phyloP scores from a whole-genome alignment of 2,888 invertebrate genomes.

The Nysson spinosus region DNA sequence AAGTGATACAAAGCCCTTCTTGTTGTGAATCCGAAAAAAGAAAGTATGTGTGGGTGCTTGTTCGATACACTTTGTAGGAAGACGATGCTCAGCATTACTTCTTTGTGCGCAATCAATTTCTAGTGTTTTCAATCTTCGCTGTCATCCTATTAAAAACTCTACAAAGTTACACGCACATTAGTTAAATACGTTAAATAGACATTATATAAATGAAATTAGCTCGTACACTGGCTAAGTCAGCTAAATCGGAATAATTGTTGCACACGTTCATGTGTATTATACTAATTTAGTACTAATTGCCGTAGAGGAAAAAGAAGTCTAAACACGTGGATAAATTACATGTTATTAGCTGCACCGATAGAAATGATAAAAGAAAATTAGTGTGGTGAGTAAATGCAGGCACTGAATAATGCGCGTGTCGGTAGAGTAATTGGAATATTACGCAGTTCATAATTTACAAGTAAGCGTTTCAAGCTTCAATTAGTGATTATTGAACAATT shows the following conservation, averaged over 20 bases:
- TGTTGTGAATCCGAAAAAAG: slow-evolving; percentile 38
- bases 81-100: slow-evolving; percentile 14
- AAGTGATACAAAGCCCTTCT: slow-evolving; percentile 44
- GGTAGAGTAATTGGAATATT: too few species aligned
- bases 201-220: too few species aligned
- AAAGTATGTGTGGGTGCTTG: slow-evolving; percentile 33
- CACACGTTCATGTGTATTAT: slow-evolving; percentile 8
- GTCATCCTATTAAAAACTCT: too few species aligned
- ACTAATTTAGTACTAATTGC: slow-evolving; percentile 31
- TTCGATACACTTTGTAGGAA: slow-evolving; percentile 60
- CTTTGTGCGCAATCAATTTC: slow-evolving; percentile 21
- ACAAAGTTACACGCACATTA: too few species aligned
- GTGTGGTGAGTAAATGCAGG: slow-evolving; percentile 21
- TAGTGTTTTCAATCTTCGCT: neutral
- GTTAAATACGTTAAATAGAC: too few species aligned
- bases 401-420: too few species aligned
- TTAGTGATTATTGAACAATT: too few species aligned
- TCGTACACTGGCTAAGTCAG: neutral
- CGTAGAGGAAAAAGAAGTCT: slow-evolving; percentile 3
- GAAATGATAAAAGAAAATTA: slow-evolving; percentile 27
- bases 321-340: slow-evolving; percentile 22
- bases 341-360: slow-evolving; percentile 12
- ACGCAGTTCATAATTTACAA: too few species aligned
- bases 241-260: slow-evolving; percentile 3
- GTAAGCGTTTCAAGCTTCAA: too few species aligned